These are phyloP conservation scores for Agrochola lota DNA, from an alignment of 2,888 invertebrate genomes.

Conservation along the genomic window DNA sequence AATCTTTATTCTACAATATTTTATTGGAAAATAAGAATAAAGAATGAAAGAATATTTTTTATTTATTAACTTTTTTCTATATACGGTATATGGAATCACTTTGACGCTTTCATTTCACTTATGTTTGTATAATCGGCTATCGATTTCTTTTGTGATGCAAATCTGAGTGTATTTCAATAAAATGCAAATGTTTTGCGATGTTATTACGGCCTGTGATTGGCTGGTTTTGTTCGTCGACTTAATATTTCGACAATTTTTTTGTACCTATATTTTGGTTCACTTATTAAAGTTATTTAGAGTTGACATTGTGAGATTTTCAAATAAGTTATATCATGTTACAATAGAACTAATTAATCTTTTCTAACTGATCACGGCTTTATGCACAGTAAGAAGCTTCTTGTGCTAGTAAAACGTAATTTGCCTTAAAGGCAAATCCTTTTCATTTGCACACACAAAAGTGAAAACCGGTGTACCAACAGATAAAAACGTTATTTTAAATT, in stretches of 20 bases:
- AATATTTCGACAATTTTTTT: slow-evolving; percentile 43
- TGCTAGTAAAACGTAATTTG: not conserved
- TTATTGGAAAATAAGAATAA: not conserved
- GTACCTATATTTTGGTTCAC: not conserved
- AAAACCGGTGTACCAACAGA: slow-evolving; percentile 49
- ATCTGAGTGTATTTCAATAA: slow-evolving; percentile 82
- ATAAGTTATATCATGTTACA: not conserved
- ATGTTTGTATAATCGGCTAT: slow-evolving; percentile 74
- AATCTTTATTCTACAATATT: slow-evolving; percentile 19
- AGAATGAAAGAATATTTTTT: slow-evolving; percentile 1
- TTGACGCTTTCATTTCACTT: slow-evolving; percentile 67
- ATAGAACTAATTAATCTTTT: not conserved
- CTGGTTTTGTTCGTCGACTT: slow-evolving; percentile 55
- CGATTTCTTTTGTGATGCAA: slow-evolving; percentile 84
- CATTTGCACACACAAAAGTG: slow-evolving; percentile 30
- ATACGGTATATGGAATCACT: slow-evolving; percentile 41
- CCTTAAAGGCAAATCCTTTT: slow-evolving; percentile 11
- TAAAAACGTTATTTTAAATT: slow-evolving; percentile 52
- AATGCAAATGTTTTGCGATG: slow-evolving; percentile 80
- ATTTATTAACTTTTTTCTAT: slow-evolving; percentile 28
- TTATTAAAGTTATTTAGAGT: slow-evolving; percentile 8
- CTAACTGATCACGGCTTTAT: not conserved
- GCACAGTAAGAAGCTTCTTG: not conserved
- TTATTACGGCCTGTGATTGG: slow-evolving; percentile 70
- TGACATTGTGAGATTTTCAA: not conserved